phyloP scores from a whole-genome alignment of 2,113 vertebrate species.

The Trogon melanurus region DNA sequence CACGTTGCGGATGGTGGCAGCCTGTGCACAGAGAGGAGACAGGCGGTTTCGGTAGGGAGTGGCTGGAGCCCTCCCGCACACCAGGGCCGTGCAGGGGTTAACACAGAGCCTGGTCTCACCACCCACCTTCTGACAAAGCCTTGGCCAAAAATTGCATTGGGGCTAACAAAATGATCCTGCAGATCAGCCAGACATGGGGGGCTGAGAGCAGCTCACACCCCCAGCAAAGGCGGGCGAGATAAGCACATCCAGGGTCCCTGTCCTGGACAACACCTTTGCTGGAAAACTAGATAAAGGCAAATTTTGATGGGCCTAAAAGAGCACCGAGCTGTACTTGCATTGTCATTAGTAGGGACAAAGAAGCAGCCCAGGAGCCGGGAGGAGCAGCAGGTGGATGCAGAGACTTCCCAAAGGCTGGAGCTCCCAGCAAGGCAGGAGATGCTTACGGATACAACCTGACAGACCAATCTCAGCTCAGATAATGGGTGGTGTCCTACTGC shows the following conservation, averaged over 20 bases:
- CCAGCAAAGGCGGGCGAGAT: neutral
- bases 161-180: neutral
- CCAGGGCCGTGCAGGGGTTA: neutral
- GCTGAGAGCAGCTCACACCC: neutral
- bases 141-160: accelerated
- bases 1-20: neutral
- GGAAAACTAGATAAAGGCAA: neutral
- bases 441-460: accelerated
- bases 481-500: neutral
- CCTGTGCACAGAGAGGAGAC: neutral
- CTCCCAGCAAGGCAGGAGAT: neutral
- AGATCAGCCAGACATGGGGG: accelerated
- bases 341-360: neutral
- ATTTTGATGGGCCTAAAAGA: neutral
- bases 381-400: accelerated
- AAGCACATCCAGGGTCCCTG: neutral
- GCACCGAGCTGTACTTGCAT: neutral
- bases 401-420: neutral
- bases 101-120: neutral
- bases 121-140: neutral
- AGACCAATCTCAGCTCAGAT: neutral
- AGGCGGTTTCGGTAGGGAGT: neutral
- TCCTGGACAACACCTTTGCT: neutral
- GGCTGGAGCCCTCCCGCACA: neutral
- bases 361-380: neutral